A percentile compares a stretch with the other conserved stretches of the same genome.
These are phyloP conservation scores for Drosophila hawaiiensis DNA, from an alignment of 2,888 invertebrate genomes.

Conservation along the genomic window DNA sequence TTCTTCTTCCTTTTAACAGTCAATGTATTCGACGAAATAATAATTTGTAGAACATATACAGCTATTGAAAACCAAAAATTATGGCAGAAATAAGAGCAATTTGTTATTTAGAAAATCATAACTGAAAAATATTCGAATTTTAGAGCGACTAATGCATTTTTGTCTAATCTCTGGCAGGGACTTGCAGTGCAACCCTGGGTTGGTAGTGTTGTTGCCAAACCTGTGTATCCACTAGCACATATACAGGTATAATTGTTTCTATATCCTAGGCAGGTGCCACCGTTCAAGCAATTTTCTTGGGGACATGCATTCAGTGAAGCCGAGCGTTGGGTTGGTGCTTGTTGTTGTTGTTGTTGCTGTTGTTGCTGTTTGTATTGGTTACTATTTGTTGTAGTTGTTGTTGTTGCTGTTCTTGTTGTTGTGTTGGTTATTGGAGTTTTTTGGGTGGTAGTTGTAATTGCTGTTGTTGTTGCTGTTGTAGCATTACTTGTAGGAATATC, in stretches of 20 bases:
- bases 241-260: conserved; percentile 89
- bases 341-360: conserved; percentile 55
- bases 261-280: conserved; percentile 89
- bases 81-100: background rate
- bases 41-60: background rate
- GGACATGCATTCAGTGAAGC: conserved; percentile 85
- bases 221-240: conserved; percentile 90
- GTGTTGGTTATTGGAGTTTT: conserved; percentile 47
- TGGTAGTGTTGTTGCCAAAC: conserved; percentile 83
- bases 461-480: conserved; percentile 51
- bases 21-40: background rate
- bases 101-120: background rate
- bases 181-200: conserved; percentile 53
- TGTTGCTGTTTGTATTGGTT: conserved; percentile 40
- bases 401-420: conserved; percentile 36
- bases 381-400: conserved; percentile 45
- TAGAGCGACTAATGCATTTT: background rate
- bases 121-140: background rate
- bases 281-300: conserved; percentile 88
- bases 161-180: conserved; percentile 6
- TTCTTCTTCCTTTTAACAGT: background rate
- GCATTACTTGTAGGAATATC: conserved; percentile 47
- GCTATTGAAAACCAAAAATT: background rate
- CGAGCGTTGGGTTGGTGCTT: conserved; percentile 78
- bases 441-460: conserved; percentile 39